These are phyloP conservation scores for Ennomos quercinarius DNA, from an alignment of 2,888 invertebrate species.

Conservation along the genomic window DNA sequence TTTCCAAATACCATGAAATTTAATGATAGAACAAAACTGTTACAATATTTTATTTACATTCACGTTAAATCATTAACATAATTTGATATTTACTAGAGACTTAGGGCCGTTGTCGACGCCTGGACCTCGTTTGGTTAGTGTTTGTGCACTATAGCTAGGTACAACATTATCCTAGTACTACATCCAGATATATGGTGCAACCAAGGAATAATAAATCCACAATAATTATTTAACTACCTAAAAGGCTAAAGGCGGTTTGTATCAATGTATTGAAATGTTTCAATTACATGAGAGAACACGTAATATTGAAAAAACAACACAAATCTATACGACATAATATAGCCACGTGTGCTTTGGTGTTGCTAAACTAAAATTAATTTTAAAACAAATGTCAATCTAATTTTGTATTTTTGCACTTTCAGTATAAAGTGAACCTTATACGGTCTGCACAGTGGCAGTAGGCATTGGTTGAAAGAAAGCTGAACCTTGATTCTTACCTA, in stretches of 20 bases:
- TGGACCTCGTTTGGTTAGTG: conserved; percentile 44
- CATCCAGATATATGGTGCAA: conserved; percentile 49
- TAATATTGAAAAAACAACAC: conserved; percentile 28
- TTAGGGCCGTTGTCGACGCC: conserved; percentile 27
- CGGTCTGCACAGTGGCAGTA: conserved; percentile 45
- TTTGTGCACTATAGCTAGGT: conserved; percentile 77
- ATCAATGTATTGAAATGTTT: conserved; percentile 51
- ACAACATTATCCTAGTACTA: conserved; percentile 58
- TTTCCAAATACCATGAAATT: conserved; percentile 67
- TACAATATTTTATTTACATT: conserved; percentile 59
- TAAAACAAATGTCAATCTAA: conserved; percentile 6
- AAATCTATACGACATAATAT: conserved; percentile 24
- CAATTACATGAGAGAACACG: conserved; percentile 41
- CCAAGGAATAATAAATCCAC: conserved; percentile 35
- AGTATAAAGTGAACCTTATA: conserved; percentile 21
- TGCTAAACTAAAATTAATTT: conserved; percentile 27
- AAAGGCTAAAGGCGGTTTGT: conserved; percentile 54
- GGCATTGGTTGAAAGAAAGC: conserved; percentile 66
- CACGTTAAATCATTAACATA: conserved; percentile 30
- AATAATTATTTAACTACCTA: conserved; percentile 28
- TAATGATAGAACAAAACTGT: conserved; percentile 67
- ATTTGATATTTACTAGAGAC: conserved; percentile 38
- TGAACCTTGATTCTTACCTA: conserved; percentile 63
- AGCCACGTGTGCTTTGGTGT: conserved; percentile 38
- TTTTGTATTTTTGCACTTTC: background rate